These are phyloP conservation scores for Cydia amplana DNA, from an alignment of 1,140 invertebrate genomes.

Conservation along the genomic window DNA sequence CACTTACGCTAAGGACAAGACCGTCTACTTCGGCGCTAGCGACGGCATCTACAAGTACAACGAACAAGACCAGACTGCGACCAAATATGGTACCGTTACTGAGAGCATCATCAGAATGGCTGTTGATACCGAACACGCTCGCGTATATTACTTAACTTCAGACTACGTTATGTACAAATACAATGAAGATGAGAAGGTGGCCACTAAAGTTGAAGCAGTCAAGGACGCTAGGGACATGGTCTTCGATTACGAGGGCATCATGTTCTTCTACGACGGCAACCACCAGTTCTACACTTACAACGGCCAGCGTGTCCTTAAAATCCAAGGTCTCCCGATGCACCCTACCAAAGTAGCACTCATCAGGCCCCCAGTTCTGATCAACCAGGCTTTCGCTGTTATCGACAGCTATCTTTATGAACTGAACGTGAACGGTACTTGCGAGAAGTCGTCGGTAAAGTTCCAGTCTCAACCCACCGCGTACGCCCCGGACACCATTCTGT, in stretches of 20 bases:
- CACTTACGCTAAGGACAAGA: neutral
- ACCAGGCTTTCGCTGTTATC: neutral
- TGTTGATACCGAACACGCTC: neutral
- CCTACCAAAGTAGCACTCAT: neutral
- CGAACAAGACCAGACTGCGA: neutral
- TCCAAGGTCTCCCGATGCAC: neutral
- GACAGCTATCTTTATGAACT: neutral
- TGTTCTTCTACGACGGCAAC: too few species aligned
- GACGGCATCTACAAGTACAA: conserved; percentile 30
- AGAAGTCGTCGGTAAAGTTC: neutral
- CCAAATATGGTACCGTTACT: conserved; percentile 26
- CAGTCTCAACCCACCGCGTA: neutral
- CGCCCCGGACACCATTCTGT: neutral
- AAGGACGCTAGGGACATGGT: too few species aligned
- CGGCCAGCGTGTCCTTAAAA: neutral
- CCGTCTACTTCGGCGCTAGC: neutral
- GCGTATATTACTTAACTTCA: neutral
- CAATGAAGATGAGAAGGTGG: neutral
- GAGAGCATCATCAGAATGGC: conserved; percentile 7
- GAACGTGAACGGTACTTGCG: neutral
- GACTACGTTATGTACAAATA: too few species aligned
- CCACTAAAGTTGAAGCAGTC: too few species aligned
- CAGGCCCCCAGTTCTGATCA: neutral
- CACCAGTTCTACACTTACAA: too few species aligned
- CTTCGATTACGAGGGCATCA: too few species aligned